Evolutionary conservation across 1,140 invertebrate species (phyloP).

Genomic region (Paraescarpia echinospica): DNA sequence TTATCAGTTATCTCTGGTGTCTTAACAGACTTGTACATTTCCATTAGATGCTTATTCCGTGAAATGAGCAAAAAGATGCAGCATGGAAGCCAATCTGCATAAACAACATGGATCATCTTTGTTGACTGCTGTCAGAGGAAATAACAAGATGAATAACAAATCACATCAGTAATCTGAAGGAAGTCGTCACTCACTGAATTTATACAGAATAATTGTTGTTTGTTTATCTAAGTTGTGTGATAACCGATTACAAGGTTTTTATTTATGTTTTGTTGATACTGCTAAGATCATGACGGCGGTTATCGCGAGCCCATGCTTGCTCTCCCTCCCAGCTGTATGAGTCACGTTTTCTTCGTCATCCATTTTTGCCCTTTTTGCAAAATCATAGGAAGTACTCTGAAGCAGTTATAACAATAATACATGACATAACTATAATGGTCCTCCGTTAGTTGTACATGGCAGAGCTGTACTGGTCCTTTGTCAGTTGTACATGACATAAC

Average conservation of each 20-base stretch:
- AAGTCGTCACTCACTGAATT: background rate
- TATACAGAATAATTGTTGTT: background rate
- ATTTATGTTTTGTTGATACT: background rate
- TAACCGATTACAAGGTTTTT: background rate
- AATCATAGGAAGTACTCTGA: background rate
- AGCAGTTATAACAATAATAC: too few relatives aligned
- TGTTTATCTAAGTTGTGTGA: background rate
- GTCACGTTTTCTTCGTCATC: background rate
- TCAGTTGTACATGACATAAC: too few relatives aligned
- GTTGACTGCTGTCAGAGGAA: background rate
- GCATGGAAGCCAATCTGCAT: background rate
- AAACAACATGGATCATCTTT: background rate
- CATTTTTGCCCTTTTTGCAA: background rate
- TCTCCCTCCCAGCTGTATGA: background rate
- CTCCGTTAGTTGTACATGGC: too few relatives aligned
- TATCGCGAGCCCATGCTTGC: background rate
- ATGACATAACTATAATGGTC: too few relatives aligned
- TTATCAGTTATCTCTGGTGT: background rate
- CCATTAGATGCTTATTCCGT: background rate
- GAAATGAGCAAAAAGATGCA: background rate
- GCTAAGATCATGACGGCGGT: background rate
- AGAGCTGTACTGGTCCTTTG: too few relatives aligned
- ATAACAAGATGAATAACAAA: background rate
- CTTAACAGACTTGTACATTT: background rate
- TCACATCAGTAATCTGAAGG: background rate